Percentiles rank a stretch among this genome's conserved stretches.
Conservation (phyloP, 1,140 invertebrate species). For the Heliothis virescens region DNA sequence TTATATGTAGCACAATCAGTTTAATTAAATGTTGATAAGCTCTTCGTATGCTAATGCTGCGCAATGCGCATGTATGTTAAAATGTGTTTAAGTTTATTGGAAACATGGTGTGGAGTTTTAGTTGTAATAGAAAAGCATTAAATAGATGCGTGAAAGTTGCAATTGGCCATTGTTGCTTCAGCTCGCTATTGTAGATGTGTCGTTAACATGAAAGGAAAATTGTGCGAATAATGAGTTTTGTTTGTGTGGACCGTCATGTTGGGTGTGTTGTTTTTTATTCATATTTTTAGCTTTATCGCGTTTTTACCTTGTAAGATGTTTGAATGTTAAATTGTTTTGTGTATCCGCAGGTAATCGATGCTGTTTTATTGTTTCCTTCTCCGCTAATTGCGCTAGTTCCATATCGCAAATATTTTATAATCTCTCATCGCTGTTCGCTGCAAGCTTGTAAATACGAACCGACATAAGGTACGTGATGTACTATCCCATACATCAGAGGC, state of each 20-base stretch:
- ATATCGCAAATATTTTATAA: slow-evolving; percentile 47
- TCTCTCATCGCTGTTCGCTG: slow-evolving; percentile 24
- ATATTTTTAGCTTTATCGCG: slow-evolving; percentile 3
- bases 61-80: not conserved
- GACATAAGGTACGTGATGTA: slow-evolving; percentile 15
- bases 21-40: slow-evolving; percentile 25
- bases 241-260: not conserved
- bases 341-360: slow-evolving; percentile 20
- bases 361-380: slow-evolving; percentile 42
- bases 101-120: not conserved
- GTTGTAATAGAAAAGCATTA: not conserved
- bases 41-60: not conserved
- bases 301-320: slow-evolving; percentile 9
- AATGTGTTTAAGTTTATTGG: not conserved
- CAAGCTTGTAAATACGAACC: slow-evolving; percentile 36
- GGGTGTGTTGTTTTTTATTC: slow-evolving; percentile 9
- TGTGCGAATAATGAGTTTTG: not conserved
- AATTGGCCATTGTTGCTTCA: not conserved
- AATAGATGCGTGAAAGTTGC: not conserved
- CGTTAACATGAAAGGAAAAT: not conserved
- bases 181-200: not conserved
- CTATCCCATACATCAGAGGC: slow-evolving; percentile 5
- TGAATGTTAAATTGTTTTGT: slow-evolving; percentile 15
- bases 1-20: not conserved
- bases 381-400: slow-evolving; percentile 34